These are phyloP conservation scores for Pedionomus torquatus DNA, from an alignment of 2,113 vertebrate species.

Conservation along the genomic window DNA sequence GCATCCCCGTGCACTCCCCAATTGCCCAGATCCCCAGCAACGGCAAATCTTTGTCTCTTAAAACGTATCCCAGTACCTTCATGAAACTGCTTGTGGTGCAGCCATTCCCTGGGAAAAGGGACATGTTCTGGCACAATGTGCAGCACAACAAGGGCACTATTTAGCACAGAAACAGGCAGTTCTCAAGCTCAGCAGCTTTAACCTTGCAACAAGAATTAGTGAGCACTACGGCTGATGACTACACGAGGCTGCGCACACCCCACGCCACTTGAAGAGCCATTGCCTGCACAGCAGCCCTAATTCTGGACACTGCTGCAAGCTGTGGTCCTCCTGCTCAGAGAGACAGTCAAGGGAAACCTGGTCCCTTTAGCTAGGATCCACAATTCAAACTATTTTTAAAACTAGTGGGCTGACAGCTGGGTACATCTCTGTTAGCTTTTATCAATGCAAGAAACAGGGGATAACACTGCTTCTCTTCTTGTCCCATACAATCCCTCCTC, in stretches of 20 bases:
- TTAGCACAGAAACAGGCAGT: rapidly evolving
- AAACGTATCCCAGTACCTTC: neutral
- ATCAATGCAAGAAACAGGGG: neutral
- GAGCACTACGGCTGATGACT: rapidly evolving
- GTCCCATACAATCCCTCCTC: neutral
- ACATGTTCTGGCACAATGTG: rapidly evolving
- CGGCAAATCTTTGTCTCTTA: neutral
- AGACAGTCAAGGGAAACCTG: neutral
- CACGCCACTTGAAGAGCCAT: neutral
- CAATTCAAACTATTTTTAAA: neutral
- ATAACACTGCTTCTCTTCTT: neutral
- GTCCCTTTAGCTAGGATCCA: neutral
- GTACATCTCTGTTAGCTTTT: neutral
- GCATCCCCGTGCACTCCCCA: neutral
- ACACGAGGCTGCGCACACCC: rapidly evolving
- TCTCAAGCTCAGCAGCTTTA: neutral
- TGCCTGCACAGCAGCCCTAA: neutral
- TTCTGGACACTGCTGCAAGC: neutral
- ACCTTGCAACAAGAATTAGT: neutral
- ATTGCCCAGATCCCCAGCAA: neutral
- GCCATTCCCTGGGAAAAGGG: neutral
- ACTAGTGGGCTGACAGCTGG: neutral
- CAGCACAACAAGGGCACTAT: rapidly evolving
- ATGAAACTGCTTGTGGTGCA: neutral
- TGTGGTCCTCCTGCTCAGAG: neutral